A percentile compares a stretch with the other conserved stretches of the same genome.
phyloP scores from a whole-genome alignment of 2,113 vertebrate species.

The Phyllostomus hastatus region DNA sequence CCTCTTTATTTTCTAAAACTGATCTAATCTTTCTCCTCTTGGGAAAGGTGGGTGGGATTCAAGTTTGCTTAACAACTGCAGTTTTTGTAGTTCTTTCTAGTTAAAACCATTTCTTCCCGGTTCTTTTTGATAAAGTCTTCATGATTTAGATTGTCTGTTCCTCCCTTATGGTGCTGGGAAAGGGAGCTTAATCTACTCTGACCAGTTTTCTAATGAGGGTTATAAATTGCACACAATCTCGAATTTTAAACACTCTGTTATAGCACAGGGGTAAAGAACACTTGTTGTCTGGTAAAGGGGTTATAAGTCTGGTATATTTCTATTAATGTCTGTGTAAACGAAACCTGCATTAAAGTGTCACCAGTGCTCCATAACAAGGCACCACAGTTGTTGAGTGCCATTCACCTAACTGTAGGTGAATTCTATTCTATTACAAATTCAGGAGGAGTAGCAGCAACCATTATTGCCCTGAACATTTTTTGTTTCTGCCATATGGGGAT shows the following conservation, averaged over 20 bases:
- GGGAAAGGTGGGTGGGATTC: background rate
- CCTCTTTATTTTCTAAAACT: too few relatives aligned
- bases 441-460: background rate
- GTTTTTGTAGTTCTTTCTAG: background rate
- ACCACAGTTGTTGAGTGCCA: background rate
- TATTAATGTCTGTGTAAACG: background rate
- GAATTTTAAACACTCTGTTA: conserved; percentile 9
- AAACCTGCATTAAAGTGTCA: background rate
- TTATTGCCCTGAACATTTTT: background rate
- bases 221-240: background rate
- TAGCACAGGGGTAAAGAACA: background rate
- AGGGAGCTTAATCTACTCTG: background rate
- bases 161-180: background rate
- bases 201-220: background rate
- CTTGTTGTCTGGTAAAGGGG: background rate
- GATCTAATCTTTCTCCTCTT: background rate
- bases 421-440: background rate
- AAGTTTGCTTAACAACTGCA: background rate
- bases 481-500: background rate
- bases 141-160: background rate
- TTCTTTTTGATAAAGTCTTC: background rate
- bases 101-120: background rate
- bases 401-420: background rate
- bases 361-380: background rate
- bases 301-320: background rate